Base-by-base conservation (phyloP, 2,113 vertebrate species). In the Proteles cristata region DNA sequence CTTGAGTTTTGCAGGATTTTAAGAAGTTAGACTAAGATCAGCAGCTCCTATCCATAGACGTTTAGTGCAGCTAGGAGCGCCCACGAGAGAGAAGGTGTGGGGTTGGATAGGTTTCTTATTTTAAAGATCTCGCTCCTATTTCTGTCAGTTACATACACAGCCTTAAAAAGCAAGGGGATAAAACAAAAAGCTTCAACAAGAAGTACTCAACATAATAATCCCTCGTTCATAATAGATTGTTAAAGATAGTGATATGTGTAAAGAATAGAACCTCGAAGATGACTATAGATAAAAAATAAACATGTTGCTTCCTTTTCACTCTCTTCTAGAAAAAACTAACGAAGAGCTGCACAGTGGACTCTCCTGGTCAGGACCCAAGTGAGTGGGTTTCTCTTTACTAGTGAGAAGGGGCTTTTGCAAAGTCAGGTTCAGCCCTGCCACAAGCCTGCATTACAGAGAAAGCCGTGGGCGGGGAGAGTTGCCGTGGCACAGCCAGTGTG, bases 111-210 rank as follows among this genome's bases (percentile, higher is more conserved):
- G 45, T 73, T 74, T 65, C 88, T 95, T 98, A 88, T 85, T 84
- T 10, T 17, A 97, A 85, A 96, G 96, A 80, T 79, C 79, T 16
- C 95, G 91, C 76, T 93, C 95, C 33, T 65, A 8, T 97, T 97
- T 90, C 91, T 97, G 63, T 85, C 61, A 53, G 28, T 76, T 92
- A 73, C 11, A 81, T 65, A 61, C 7, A n/a, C 14, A 73, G 50
- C 71, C 83, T 96, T 96, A 97, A 53, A 81, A 1, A 90, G 68
- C 69, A 86, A 55, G 91, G 77, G 26, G 35, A 77, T 83, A 74
- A 71, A 85, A 83, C 66, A 86, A 96, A 94, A 83, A 71, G 50
- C 23, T 95, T 96, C 90, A 93, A 69, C 26, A 94, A 92, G 45
- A 71, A 76, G 94, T 97, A 39, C 76, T 58, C 53, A 73, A 63